Conservation (phyloP, 92 coral and sea anemone genomes). For the Parazoanthus swiftii region DNA sequence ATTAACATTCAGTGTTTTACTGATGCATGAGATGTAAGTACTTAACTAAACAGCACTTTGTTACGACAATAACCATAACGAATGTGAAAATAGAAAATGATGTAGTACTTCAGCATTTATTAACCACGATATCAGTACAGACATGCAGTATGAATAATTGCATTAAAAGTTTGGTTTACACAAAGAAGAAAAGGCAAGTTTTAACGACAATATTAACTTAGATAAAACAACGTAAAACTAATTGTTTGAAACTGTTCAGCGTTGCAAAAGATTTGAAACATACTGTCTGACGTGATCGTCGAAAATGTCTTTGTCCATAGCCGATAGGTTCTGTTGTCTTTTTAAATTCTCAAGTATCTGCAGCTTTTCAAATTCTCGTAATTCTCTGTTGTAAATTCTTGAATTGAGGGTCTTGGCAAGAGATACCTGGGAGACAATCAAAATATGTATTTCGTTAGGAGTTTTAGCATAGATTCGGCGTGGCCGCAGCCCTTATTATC, state of each 20-base stretch:
- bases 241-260: background rate
- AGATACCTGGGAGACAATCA: conserved; percentile 59
- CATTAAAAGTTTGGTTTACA: background rate
- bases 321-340: conserved; percentile 43
- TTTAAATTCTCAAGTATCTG: conserved; percentile 56
- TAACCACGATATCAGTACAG: background rate
- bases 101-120: no score
- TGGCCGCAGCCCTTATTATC: no score
- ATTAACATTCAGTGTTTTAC: background rate
- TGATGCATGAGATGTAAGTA: background rate
- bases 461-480: background rate
- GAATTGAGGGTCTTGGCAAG: conserved; percentile 73
- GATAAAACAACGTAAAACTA: no score
- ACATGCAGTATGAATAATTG: background rate
- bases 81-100: no score
- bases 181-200: background rate
- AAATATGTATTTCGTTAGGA: background rate
- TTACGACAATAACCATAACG: background rate
- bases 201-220: no score
- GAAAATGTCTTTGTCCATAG: conserved; percentile 17
- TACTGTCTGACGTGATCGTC: conserved; percentile 5
- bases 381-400: conserved; percentile 68
- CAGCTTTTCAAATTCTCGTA: conserved; percentile 70
- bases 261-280: conserved; percentile 6
- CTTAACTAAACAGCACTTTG: no score